Base-by-base conservation (phyloP, 2,888 invertebrate genomes). In the Lycaena phlaeas region DNA sequence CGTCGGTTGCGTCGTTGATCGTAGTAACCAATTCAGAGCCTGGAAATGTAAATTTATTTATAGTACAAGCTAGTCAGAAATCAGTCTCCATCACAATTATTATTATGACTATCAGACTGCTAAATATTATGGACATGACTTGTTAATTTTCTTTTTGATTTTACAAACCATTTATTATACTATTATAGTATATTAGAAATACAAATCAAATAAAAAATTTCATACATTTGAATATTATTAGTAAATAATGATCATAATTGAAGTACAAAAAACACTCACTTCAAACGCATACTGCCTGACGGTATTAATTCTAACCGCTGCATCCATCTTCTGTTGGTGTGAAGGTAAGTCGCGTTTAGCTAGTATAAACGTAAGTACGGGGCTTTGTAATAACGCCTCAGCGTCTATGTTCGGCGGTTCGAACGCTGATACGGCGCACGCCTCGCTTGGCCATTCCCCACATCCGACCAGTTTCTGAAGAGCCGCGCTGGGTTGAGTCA, bases 11-110 rank as follows among this genome's bases (percentile, higher is more conserved):
- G 96, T 96, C 1, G 96, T 94, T 39, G 93, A 95, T 38, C 96
- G 88, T 31, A 98, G 77, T 14, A 99, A 77, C 98, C 98, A 99
- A 68, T 97, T 97, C 53, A 98, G 85, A 0, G 97, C 96, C 88
- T 92, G 57, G 12, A 38, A 31, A 43, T 36, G n/a, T n/a, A n/a
- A n/a, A n/a, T n/a, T n/a, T n/a, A n/a, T n/a, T n/a, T n/a, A n/a
- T n/a, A n/a, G n/a, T n/a, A n/a, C n/a, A n/a, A n/a, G n/a, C n/a
- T n/a, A n/a, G n/a, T n/a, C n/a, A n/a, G n/a, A n/a, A n/a, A n/a
- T n/a, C n/a, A n/a, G n/a, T n/a, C n/a, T n/a, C n/a, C n/a, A n/a
- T n/a, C n/a, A n/a, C n/a, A n/a, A n/a, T n/a, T n/a, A n/a, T n/a
- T n/a, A n/a, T n/a, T n/a, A n/a, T n/a, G n/a, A n/a, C n/a, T n/a